phyloP scores from a whole-genome alignment of 2,888 invertebrate genomes.

The Homarus gammarus region DNA sequence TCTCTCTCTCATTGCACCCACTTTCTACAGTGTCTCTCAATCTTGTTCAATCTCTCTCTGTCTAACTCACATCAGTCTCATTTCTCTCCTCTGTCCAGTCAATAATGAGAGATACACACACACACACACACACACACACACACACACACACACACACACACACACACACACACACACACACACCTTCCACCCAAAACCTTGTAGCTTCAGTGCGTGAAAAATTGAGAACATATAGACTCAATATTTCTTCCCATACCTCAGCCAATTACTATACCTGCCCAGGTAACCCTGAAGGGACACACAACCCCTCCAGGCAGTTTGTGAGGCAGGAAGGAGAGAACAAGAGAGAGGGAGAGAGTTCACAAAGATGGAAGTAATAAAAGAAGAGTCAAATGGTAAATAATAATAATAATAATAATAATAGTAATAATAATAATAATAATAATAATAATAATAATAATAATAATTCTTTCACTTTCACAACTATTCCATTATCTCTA shows the following conservation, averaged over 20 bases:
- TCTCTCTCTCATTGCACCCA: no score
- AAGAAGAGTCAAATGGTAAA: no score
- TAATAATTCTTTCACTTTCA: no score
- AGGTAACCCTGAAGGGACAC: background rate
- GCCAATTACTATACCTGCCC: background rate
- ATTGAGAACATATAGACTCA: background rate
- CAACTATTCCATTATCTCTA: no score
- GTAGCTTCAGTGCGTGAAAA: constrained; percentile 14
- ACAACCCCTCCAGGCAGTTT: background rate
- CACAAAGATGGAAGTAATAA: no score
- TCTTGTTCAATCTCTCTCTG: no score
- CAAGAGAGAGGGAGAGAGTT: background rate
- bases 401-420: no score
- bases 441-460: no score
- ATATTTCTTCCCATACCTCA: constrained; percentile 24
- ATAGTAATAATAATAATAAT: no score
- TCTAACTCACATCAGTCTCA: no score
- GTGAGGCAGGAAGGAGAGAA: background rate
- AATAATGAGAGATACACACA: background rate
- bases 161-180: constrained; percentile 11
- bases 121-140: constrained; percentile 11
- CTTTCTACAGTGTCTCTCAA: no score
- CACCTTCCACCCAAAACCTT: background rate
- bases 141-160: background rate
- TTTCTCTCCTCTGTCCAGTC: background rate